Conservation (phyloP, 2,888 invertebrate species). For the Drosophila borborema region DNA sequence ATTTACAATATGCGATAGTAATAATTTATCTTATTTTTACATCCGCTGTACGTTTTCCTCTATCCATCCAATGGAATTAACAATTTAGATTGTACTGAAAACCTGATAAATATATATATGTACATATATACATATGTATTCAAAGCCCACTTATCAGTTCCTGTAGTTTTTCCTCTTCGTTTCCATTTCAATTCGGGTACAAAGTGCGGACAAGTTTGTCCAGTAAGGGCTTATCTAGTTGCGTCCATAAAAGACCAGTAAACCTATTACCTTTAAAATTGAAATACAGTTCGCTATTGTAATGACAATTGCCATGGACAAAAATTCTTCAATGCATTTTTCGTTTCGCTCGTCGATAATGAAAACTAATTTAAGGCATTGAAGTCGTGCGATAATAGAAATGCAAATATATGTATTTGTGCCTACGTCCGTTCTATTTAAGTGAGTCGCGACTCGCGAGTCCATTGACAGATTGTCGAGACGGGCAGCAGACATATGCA, state of each 20-base stretch:
- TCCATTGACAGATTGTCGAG: constrained; percentile 59
- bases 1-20: constrained; percentile 33
- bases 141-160: constrained; percentile 3
- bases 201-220: constrained; percentile 31
- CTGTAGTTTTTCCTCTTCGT: neutral
- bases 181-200: constrained; percentile 10
- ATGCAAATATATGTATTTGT: constrained; percentile 40
- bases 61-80: neutral
- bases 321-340: constrained; percentile 40
- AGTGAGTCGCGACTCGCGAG: constrained; percentile 33
- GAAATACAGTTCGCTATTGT: constrained; percentile 5
- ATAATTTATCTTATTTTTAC: constrained; percentile 32
- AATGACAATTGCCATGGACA: neutral
- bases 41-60: constrained; percentile 30
- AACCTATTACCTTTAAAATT: constrained; percentile 7
- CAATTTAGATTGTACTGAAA: neutral
- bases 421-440: constrained; percentile 19
- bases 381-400: constrained; percentile 43
- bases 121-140: neutral
- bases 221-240: constrained; percentile 18
- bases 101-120: neutral
- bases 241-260: neutral
- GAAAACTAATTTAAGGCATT: constrained; percentile 33
- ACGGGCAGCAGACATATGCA: constrained; percentile 29
- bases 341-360: constrained; percentile 33